Base-by-base conservation (phyloP, 2,888 invertebrate genomes). In the Prionchulus punctatus region DNA sequence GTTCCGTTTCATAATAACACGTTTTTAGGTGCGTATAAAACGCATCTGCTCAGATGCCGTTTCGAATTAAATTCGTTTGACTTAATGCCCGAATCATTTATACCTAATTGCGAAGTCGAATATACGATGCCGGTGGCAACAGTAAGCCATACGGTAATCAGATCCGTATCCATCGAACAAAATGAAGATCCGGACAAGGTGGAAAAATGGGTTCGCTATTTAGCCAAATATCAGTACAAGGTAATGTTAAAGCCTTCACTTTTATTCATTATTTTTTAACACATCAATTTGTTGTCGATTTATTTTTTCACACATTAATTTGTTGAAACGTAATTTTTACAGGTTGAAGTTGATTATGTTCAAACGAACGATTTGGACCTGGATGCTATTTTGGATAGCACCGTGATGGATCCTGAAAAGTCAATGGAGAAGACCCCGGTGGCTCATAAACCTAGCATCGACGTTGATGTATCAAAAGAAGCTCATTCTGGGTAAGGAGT, bases 101-200 rank as follows among this genome's bases (percentile, higher is more conserved):
- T 90, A 60, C 84, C 84, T 63, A 83, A 81, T 73, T 86, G 87
- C 64, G 81, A 81, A 71, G 91, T 96, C 31, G 92, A 96, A 75
- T 98, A 94, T 75, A 94, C 91, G 51, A 98, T 98, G 96, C 96
- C 98, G 36, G 85, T 89, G 62, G 90, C 91, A 42, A 91, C 91
- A 71, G 78, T 79, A 54, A 89, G 89, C 58, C 94, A 96, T 74
- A 89, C 90, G 55, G 94, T 92, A 42, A 86, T 92, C 63, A 80
- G 98, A 64, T 94, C 92, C 63, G 89, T 77, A 28, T 72, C 73
- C 1, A 72, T 75, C 12, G 70, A 70, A 53, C 70, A 70, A 31
- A 73, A 73, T 51, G 70, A 70, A 51, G 70, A 70, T 57, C 85
- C 83, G 67, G 83, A 85, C 62, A 90, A 94, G 30, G 96, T 96